Conservation (phyloP, 92 coral and sea anemone genomes). For the Phymanthus crucifer region DNA sequence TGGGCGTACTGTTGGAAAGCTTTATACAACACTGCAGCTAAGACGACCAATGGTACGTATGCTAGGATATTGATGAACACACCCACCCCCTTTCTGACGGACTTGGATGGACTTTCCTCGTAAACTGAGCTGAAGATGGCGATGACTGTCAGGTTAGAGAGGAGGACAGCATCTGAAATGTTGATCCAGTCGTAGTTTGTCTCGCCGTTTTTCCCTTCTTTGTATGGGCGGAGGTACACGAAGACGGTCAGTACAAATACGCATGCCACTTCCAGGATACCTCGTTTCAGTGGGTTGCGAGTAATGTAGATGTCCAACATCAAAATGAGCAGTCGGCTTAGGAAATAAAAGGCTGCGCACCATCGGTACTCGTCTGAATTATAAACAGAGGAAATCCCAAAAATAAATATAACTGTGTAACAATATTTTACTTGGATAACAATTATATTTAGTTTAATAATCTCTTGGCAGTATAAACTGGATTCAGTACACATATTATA, state of each 20-base stretch:
- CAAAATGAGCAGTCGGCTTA: slow-evolving; percentile 49
- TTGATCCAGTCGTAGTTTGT: slow-evolving; percentile 66
- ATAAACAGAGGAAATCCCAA: not conserved
- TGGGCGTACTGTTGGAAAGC: not conserved
- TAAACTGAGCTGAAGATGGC: slow-evolving; percentile 40
- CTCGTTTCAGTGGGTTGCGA: slow-evolving; percentile 57
- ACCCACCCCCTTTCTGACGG: not conserved
- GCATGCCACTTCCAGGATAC: slow-evolving; percentile 62
- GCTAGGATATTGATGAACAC: slow-evolving; percentile 39
- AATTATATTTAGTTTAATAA: no score
- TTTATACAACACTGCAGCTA: slow-evolving; percentile 1
- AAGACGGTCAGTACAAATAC: slow-evolving; percentile 54
- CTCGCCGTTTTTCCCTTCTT: slow-evolving; percentile 38
- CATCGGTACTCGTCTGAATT: slow-evolving; percentile 70
- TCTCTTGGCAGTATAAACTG: no score
- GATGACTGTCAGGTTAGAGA: slow-evolving; percentile 51
- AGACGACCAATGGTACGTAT: slow-evolving; percentile 41
- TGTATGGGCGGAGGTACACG: slow-evolving; percentile 77
- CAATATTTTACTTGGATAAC: no score
- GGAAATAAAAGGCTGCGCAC: slow-evolving; percentile 93
- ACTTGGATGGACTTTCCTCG: slow-evolving; percentile 11
- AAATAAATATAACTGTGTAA: not conserved
- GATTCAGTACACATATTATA: no score
- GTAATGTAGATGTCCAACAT: slow-evolving; percentile 48
- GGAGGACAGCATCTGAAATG: slow-evolving; percentile 53